Percentiles rank a stretch among this genome's conserved stretches.
These are phyloP conservation scores for Mythimna ferrago DNA, from an alignment of 2,888 invertebrate species.

Conservation along the genomic window DNA sequence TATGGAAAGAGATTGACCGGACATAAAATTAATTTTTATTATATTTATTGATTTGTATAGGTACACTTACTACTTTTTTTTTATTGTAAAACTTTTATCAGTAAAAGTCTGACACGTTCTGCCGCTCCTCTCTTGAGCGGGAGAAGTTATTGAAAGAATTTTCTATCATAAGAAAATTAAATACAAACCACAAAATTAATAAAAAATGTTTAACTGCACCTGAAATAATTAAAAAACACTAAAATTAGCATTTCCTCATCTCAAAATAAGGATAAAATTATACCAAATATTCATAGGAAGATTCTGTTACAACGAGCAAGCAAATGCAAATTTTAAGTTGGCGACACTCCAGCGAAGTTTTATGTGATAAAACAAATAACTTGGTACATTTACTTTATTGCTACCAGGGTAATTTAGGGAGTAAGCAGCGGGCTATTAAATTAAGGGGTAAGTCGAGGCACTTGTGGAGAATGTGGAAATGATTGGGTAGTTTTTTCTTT, in stretches of 20 bases:
- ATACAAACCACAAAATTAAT: too few species aligned
- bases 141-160: too few species aligned
- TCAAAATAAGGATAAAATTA: background rate
- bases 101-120: too few species aligned
- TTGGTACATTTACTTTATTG: constrained; percentile 47
- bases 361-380: constrained; percentile 33
- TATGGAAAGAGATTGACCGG: too few species aligned
- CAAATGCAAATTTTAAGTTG: constrained; percentile 46
- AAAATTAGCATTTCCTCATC: background rate
- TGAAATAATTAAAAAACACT: background rate
- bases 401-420: constrained; percentile 33
- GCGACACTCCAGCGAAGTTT: constrained; percentile 41
- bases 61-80: too few species aligned
- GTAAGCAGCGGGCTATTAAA: constrained; percentile 35
- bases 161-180: too few species aligned
- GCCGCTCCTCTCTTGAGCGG: too few species aligned
- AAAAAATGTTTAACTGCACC: too few species aligned
- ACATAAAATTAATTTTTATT: too few species aligned
- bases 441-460: constrained; percentile 12
- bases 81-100: too few species aligned
- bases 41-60: too few species aligned
- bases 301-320: background rate
- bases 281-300: background rate
- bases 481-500: constrained; percentile 9
- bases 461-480: constrained; percentile 1